phyloP scores from a whole-genome alignment of 2,113 vertebrate species.

The Salvelinus fontinalis region DNA sequence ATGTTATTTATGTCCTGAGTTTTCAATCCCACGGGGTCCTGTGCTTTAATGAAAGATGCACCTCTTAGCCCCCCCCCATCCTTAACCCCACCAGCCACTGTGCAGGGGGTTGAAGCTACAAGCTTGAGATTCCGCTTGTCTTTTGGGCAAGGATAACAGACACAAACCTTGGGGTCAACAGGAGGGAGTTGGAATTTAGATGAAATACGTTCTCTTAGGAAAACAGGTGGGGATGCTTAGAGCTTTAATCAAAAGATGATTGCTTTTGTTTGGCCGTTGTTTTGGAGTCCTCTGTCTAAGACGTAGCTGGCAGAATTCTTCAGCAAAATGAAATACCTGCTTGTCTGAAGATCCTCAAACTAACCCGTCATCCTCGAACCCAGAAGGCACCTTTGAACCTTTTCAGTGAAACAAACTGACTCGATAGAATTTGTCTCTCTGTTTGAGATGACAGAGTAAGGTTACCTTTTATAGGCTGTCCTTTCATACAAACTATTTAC shows the following conservation, averaged over 20 bases:
- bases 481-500: too few relatives aligned
- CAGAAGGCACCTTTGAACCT: neutral
- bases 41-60: slow-evolving; percentile 48
- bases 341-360: neutral
- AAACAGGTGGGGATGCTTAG: slow-evolving; percentile 33
- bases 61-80: neutral
- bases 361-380: neutral
- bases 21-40: slow-evolving; percentile 21
- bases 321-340: slow-evolving; percentile 8
- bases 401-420: neutral
- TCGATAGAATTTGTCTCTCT: neutral
- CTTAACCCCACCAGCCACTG: slow-evolving; percentile 8
- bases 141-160: slow-evolving; percentile 47
- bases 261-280: slow-evolving; percentile 29
- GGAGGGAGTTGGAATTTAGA: slow-evolving; percentile 37
- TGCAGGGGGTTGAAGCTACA: slow-evolving; percentile 43
- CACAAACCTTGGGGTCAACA: slow-evolving; percentile 39
- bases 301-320: slow-evolving; percentile 18
- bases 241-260: slow-evolving; percentile 42
- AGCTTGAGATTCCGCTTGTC: slow-evolving; percentile 34
- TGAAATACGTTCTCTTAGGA: slow-evolving; percentile 25
- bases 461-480: too few relatives aligned
- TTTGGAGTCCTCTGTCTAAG: slow-evolving; percentile 25
- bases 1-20: slow-evolving; percentile 22
- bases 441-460: neutral